Percentiles rank a stretch among this genome's conserved stretches.
Conservation (phyloP, 2,888 invertebrate species). For the Sesia bembeciformis region DNA sequence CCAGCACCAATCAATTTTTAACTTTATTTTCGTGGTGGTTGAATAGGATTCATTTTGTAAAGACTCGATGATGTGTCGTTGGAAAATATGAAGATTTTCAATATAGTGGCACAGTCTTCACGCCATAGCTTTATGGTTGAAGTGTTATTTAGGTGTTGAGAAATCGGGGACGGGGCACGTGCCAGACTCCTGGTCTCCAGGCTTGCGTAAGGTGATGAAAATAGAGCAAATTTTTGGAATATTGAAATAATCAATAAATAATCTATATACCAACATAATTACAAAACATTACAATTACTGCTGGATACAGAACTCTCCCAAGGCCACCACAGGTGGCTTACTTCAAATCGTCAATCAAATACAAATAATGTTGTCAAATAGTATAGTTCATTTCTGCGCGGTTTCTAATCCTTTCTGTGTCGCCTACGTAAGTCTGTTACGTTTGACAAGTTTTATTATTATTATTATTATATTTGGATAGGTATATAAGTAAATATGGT, state of each 20-base stretch:
- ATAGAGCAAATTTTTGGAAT: neutral
- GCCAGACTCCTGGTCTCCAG: constrained; percentile 18
- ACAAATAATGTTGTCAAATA: too few relatives aligned
- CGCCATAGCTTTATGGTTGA: constrained; percentile 21
- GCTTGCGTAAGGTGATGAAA: constrained; percentile 16
- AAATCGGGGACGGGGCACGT: constrained; percentile 24
- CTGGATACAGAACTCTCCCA: too few relatives aligned
- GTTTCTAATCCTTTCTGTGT: too few relatives aligned
- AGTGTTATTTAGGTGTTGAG: constrained; percentile 26
- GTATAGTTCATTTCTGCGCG: too few relatives aligned
- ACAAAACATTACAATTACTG: neutral
- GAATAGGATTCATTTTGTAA: neutral
- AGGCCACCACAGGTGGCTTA: too few relatives aligned
- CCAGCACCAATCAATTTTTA: neutral
- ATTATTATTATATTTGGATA: too few relatives aligned
- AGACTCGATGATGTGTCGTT: neutral
- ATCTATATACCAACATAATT: neutral
- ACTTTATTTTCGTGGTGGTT: neutral
- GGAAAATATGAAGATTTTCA: neutral
- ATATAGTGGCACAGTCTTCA: constrained; percentile 9
- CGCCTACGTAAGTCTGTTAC: too few relatives aligned
- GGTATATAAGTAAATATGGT: too few relatives aligned
- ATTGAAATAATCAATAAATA: neutral
- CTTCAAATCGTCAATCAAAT: too few relatives aligned
- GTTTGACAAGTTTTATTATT: too few relatives aligned